A percentile compares a stretch with the other conserved stretches of the same genome.
phyloP scores from a whole-genome alignment of 2,888 invertebrate species.

The Eilema caniola region DNA sequence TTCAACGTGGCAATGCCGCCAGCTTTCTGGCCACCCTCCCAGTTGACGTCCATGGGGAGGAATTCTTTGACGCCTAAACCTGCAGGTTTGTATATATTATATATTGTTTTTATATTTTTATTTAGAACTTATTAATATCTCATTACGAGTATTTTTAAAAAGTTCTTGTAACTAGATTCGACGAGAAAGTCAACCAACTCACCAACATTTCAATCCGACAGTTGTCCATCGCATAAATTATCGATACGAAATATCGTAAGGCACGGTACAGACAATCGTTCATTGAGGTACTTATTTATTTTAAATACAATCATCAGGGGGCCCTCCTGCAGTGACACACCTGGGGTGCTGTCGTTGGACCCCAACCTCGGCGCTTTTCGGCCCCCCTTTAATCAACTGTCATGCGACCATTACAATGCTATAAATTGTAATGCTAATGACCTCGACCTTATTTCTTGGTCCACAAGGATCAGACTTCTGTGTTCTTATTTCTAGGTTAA shows the following conservation, averaged over 20 bases:
- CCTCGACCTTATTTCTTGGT: slow-evolving; percentile 15
- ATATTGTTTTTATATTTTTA: too few species aligned
- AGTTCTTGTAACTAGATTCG: slow-evolving; percentile 5
- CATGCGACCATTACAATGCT: slow-evolving; percentile 78
- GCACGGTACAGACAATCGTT: slow-evolving; percentile 83
- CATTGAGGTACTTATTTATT: slow-evolving; percentile 87
- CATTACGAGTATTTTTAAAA: slow-evolving; percentile 2
- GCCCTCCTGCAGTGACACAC: slow-evolving; percentile 79
- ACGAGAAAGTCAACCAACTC: slow-evolving; percentile 24
- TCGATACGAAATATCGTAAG: slow-evolving; percentile 66
- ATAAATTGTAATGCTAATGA: slow-evolving; percentile 55
- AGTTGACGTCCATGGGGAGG: too few species aligned
- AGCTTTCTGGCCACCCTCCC: too few species aligned
- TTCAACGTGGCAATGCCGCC: too few species aligned
- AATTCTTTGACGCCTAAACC: too few species aligned
- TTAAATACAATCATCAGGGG: slow-evolving; percentile 87
- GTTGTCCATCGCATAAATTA: slow-evolving; percentile 53
- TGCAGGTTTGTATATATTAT: too few species aligned
- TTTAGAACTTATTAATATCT: neutral
- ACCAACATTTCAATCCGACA: slow-evolving; percentile 40
- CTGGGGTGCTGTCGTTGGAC: slow-evolving; percentile 84
- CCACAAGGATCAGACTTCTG: slow-evolving; percentile 12
- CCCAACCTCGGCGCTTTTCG: slow-evolving; percentile 83
- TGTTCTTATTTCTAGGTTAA: neutral
- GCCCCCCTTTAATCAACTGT: slow-evolving; percentile 87